Base-by-base conservation (phyloP, 2,113 vertebrate species). In the Antigone vipio region DNA sequence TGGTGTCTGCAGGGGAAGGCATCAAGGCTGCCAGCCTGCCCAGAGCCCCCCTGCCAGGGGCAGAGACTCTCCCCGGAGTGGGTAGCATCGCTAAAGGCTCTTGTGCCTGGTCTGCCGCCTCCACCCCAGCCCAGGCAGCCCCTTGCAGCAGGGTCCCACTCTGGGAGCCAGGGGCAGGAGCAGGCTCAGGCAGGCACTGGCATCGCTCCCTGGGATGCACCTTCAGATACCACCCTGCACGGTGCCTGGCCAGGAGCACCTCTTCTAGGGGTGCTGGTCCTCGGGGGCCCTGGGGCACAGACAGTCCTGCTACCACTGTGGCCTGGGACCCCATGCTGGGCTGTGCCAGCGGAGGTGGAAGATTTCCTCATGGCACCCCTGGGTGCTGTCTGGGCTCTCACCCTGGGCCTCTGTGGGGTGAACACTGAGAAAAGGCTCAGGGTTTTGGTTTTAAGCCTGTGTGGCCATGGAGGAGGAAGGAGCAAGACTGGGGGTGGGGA, bases 261-360 rank as follows among this genome's bases (percentile, higher is more conserved):
- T 22, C 9, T 67, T 49, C 15, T 29, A 38, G 40, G 67, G 27
- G 12, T 75, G 67, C 34, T 59, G 40, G 63, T 35, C 52, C 69
- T 60, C 12, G 0, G 72, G 21, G 55, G 11, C 18, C 24, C 35
- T 1, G 1, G 8, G 5, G 12, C 1, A 1, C 44, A 29, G 50
- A 27, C 58, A 47, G 67, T 66, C 22, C 30, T 2, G 0, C 42
- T 74, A 50, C 55, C 1, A 2, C 78, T n/a, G 35, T 66, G 64
- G 44, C 22, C 58, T 29, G 32, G 23, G 24, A 63, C 9, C 20
- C n/a, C 2, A 0, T 26, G 55, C 62, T 0, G 2, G 35, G 35
- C 40, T 45, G 29, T 55, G 67, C 79, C 9, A 3, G 34, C 6
- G 3, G 32, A 52, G 55, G 50, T 6, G 9, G 59, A 74, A n/a